Percentiles rank a stretch among this genome's conserved stretches.
Evolutionary conservation across 2,888 invertebrate genomes (phyloP).

Genomic region (Eristalinus sepulchralis): DNA sequence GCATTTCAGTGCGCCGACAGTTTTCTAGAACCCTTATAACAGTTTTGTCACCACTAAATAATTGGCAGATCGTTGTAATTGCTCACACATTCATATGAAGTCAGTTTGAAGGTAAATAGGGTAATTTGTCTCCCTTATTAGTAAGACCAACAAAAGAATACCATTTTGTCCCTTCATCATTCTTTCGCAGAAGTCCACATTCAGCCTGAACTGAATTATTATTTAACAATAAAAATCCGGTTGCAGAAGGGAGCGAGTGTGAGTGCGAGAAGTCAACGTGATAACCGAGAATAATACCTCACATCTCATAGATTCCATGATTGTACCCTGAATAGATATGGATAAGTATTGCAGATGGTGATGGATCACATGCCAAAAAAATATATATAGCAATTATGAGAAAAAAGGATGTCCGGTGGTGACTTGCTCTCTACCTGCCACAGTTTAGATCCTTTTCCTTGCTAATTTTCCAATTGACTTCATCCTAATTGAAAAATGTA

Average conservation of each 20-base stretch:
- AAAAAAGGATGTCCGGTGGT: constrained; percentile 58
- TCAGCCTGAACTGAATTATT: constrained; percentile 53
- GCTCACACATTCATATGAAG: constrained; percentile 67
- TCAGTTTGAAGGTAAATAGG: constrained; percentile 70
- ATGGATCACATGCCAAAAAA: constrained; percentile 57
- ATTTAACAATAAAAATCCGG: constrained; percentile 69
- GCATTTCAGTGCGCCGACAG: background rate
- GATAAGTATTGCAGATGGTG: constrained; percentile 67
- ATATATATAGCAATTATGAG: constrained; percentile 1
- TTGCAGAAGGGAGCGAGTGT: constrained; percentile 53
- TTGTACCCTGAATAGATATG: constrained; percentile 31
- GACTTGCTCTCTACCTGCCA: constrained; percentile 46
- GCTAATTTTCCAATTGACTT: constrained; percentile 69
- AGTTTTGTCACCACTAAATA: constrained; percentile 57
- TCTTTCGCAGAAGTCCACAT: constrained; percentile 37
- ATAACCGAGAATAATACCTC: constrained; percentile 55
- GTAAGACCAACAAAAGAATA: constrained; percentile 55
- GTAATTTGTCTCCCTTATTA: constrained; percentile 71
- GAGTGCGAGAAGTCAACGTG: constrained; percentile 65
- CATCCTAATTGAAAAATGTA: constrained; percentile 4
- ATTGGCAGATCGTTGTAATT: constrained; percentile 71
- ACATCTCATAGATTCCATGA: constrained; percentile 61
- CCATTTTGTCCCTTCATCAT: constrained; percentile 45
- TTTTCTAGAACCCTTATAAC: constrained; percentile 56
- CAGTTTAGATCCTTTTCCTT: constrained; percentile 44